Evolutionary conservation across 2,888 invertebrate species (phyloP).

Genomic region (Megaustenia siamemsis): DNA sequence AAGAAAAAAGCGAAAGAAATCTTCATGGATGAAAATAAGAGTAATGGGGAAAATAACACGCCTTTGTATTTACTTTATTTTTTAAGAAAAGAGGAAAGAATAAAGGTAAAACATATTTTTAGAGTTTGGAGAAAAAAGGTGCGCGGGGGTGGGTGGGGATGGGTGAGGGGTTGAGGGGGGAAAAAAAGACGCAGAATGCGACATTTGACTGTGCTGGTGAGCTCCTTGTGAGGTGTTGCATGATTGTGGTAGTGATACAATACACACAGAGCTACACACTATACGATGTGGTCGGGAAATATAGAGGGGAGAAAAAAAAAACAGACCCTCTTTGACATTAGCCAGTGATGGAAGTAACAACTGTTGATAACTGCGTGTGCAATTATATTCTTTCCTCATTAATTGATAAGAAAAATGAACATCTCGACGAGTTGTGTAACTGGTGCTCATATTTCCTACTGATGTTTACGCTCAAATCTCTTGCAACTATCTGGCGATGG

Average conservation of each 20-base stretch:
- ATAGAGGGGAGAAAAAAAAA: not conserved
- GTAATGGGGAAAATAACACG: not conserved
- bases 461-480: constrained; percentile 41
- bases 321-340: constrained; percentile 46
- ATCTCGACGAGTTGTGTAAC: no score
- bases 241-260: no score
- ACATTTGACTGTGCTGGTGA: no score
- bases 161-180: not conserved
- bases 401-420: no score
- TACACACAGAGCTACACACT: constrained; percentile 40
- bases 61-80: no score
- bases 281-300: constrained; percentile 11
- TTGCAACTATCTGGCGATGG: constrained; percentile 44
- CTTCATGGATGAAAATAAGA: no score
- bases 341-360: constrained; percentile 25
- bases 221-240: no score
- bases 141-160: not conserved
- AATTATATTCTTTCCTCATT: no score
- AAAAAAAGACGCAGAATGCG: no score
- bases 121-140: not conserved
- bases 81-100: not conserved
- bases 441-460: no score
- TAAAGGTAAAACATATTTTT: not conserved
- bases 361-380: no score
- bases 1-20: no score